Base-by-base conservation (phyloP, 2,797 vertebrate genomes). In the Yasuhikotakia modesta region DNA sequence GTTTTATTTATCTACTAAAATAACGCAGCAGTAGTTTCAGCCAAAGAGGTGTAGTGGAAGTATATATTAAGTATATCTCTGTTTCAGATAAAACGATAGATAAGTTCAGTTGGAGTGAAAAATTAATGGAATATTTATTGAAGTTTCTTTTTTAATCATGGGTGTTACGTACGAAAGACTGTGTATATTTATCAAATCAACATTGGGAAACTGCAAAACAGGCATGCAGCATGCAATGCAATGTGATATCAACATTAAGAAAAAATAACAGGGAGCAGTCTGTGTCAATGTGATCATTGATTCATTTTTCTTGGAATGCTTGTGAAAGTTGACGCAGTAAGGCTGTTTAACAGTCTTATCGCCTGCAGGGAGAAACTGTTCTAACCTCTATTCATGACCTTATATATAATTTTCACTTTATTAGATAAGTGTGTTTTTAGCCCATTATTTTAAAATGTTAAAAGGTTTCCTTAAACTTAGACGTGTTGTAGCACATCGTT, bases 1-100 rank as follows among this genome's bases (percentile, higher is more conserved):
- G 88, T 91, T 90, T n/a, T 70, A 27, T 27, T 55, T 61, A 12
- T 21, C 19, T 55, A 19, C 2, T 4, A 21, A 22, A 22, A 57
- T 19, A 1, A 22, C 4, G 22, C 55, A 57, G 21, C 3, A 24
- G 21, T 57, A 16, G 3, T 14, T 3, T 57, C 13, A 24, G 3
- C 1, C 53, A 24, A 57, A 24, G 55, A 24, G 13, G 12, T 57
- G 21, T 27, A 58, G 22, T 39, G 35, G 35, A 39, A 39, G 35
- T 39, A 39, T 39, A 8, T 39, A 8, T 39, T 39, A 39, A 27
- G 27, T 27, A 2, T 27, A 27, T 39, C 35, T 39, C 5, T 39
- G 35, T 39, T 39, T 8, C 35, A 39, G 8, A 39, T 8, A 39
- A 6, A 39, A 39, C 27, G 4, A 2, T 27, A 27, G 27, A 27